These are phyloP conservation scores for Pogonomyrmex barbatus DNA, from an alignment of 1,140 invertebrate species.

Conservation along the genomic window DNA sequence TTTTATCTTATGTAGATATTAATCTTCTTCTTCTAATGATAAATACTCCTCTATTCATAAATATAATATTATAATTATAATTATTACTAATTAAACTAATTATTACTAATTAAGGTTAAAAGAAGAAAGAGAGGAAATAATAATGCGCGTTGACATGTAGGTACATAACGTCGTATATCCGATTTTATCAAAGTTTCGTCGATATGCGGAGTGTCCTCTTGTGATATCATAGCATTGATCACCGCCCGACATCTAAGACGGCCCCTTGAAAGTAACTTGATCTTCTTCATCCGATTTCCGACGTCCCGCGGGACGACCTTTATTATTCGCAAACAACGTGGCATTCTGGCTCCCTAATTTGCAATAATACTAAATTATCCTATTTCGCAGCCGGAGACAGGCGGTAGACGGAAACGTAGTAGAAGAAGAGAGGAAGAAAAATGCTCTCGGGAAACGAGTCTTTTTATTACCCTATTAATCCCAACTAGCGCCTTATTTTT, in stretches of 20 bases:
- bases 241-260: slow-evolving; percentile 40
- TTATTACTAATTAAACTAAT: neutral
- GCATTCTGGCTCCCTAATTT: slow-evolving; percentile 76
- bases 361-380: slow-evolving; percentile 81
- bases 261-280: slow-evolving; percentile 26
- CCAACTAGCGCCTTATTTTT: slow-evolving; percentile 85
- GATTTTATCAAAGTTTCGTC: slow-evolving; percentile 40
- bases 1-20: neutral
- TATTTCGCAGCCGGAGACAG: slow-evolving; percentile 73
- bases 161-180: slow-evolving; percentile 7
- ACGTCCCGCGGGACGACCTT: slow-evolving; percentile 70
- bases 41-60: neutral
- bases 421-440: slow-evolving; percentile 75
- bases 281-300: slow-evolving; percentile 68
- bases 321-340: slow-evolving; percentile 78
- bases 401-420: slow-evolving; percentile 71
- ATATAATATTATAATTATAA: slow-evolving; percentile 2
- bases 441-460: slow-evolving; percentile 74
- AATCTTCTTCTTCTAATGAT: neutral
- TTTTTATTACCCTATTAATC: slow-evolving; percentile 85
- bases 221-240: slow-evolving; percentile 59
- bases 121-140: neutral
- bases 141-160: neutral
- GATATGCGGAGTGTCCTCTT: slow-evolving; percentile 39
- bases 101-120: neutral